Conservation (phyloP, 2,888 invertebrate species). For the Cyclophora albipunctata region DNA sequence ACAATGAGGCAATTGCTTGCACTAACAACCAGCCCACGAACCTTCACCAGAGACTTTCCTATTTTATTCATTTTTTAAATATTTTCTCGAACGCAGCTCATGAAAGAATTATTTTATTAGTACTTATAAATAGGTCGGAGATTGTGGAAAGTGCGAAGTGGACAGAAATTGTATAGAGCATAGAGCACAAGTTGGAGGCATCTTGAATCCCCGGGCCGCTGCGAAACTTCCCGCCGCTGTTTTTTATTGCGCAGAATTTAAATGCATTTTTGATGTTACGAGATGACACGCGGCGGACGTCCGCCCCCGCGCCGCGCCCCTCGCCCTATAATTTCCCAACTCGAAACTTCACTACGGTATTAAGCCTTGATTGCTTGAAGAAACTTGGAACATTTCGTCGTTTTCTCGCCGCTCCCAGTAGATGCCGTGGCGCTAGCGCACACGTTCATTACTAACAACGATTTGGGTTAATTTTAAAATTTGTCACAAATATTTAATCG, state of each 20-base stretch:
- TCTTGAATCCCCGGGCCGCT: slow-evolving; percentile 63
- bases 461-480: slow-evolving; percentile 63
- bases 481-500: slow-evolving; percentile 34
- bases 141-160: slow-evolving; percentile 34
- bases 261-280: slow-evolving; percentile 77
- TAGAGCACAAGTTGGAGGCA: slow-evolving; percentile 42
- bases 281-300: slow-evolving; percentile 75
- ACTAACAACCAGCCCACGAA: slow-evolving; percentile 34
- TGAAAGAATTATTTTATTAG: slow-evolving; percentile 36
- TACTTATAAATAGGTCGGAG: slow-evolving; percentile 33
- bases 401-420: slow-evolving; percentile 72
- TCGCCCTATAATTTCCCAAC: slow-evolving; percentile 71
- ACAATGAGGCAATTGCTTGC: slow-evolving; percentile 47
- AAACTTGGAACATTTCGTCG: slow-evolving; percentile 74
- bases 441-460: slow-evolving; percentile 66
- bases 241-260: slow-evolving; percentile 76
- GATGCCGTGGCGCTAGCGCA: slow-evolving; percentile 64
- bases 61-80: slow-evolving; percentile 10
- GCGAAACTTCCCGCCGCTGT: slow-evolving; percentile 70
- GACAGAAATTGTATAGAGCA: slow-evolving; percentile 53
- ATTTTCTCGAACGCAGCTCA: slow-evolving; percentile 19
- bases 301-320: slow-evolving; percentile 39
- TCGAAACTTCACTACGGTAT: slow-evolving; percentile 75
- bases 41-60: slow-evolving; percentile 21
- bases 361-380: slow-evolving; percentile 75